Evolutionary conservation across 2,113 vertebrate species (phyloP).

Genomic region (Egretta garzetta): DNA sequence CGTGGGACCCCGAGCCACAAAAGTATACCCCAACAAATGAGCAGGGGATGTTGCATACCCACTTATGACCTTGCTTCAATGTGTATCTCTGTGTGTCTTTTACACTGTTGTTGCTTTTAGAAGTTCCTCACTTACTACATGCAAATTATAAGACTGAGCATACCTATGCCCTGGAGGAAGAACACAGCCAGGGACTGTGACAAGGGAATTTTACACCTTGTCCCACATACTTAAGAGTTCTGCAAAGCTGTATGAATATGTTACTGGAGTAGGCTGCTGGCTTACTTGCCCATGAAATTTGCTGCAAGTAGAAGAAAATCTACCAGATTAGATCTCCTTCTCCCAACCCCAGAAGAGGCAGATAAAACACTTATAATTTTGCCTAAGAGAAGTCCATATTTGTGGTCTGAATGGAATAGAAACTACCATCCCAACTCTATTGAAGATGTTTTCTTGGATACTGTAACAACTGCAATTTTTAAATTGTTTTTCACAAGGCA

Average conservation of each 20-base stretch:
- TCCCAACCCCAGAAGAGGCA: not conserved
- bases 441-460: not conserved
- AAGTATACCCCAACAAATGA: not conserved
- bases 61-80: not conserved
- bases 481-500: conserved; percentile 42
- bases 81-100: not conserved
- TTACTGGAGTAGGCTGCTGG: not conserved
- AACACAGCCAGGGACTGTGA: not conserved
- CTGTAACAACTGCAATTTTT: not conserved
- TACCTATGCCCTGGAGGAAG: not conserved
- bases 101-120: fast-evolving
- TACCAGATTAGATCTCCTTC: not conserved
- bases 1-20: not conserved
- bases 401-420: not conserved
- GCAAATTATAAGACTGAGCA: not conserved
- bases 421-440: not conserved
- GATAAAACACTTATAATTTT: not conserved
- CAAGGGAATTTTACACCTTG: not conserved
- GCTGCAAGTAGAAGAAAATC: not conserved
- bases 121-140: fast-evolving
- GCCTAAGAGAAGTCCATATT: not conserved
- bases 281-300: not conserved
- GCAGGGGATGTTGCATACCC: not conserved
- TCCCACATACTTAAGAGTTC: not conserved
- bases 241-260: not conserved